phyloP scores from a whole-genome alignment of 2,113 vertebrate genomes.

The Calidris pygmaea region DNA sequence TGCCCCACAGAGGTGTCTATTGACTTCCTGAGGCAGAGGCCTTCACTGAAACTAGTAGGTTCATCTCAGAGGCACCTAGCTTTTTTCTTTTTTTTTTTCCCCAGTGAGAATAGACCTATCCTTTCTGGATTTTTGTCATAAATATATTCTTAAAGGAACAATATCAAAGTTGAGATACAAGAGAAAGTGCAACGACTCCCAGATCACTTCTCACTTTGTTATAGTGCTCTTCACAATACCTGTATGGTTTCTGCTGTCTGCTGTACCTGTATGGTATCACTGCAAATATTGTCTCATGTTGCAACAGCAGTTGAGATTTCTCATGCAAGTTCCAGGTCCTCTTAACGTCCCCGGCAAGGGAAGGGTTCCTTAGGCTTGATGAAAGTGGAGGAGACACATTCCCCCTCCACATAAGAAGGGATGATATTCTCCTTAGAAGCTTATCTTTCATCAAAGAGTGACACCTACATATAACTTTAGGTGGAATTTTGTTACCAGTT shows the following conservation, averaged over 20 bases:
- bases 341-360: neutral
- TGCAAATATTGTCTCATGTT: neutral
- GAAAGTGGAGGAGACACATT: neutral
- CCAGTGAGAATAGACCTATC: neutral
- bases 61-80: neutral
- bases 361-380: neutral
- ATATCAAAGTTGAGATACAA: neutral
- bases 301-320: constrained; percentile 4
- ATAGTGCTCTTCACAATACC: neutral
- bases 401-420: neutral
- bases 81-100: neutral
- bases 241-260: neutral
- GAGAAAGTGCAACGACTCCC: neutral
- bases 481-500: constrained; percentile 20
- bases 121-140: neutral
- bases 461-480: constrained; percentile 13
- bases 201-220: neutral
- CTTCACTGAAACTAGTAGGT: neutral
- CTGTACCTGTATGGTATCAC: neutral
- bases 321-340: neutral
- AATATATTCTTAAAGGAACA: neutral
- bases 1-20: neutral
- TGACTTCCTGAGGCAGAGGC: neutral
- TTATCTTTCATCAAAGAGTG: constrained; percentile 38
- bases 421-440: neutral